Evolutionary conservation across 2,113 vertebrate species (phyloP), one percentile per base, ranked within the genome.

Genomic region (Ranitomeya imitator): DNA sequence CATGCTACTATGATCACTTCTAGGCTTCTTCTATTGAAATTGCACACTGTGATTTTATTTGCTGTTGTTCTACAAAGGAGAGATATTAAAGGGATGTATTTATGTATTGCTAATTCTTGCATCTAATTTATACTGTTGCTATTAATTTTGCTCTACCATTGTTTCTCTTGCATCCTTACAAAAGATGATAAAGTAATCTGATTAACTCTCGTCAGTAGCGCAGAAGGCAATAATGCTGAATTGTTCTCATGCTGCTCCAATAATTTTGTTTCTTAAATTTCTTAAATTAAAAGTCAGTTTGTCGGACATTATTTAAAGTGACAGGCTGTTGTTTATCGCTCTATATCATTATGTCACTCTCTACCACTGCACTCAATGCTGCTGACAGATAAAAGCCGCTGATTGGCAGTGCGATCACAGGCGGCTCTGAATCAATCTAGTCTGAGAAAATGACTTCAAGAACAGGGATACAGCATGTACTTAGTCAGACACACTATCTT

Each of bases 341-440:
- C 85, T 86, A 52, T 65, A 74, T 87, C 31, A 87, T 81, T 81
- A 87, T 61, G 77, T 79, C 77, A 61, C 77, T 61, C 51, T 86
- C 65, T 87, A 63, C 23, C 52, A 87, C 61, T 87, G 23, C 18
- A 14, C 23, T 87, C 52, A 45, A 65, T 59, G 26, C 86, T 21
- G 55, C 51, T 87, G 86, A 87, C 86, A 87, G 79, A 79, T 87
- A 87, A 57, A 87, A 81, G 86, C 77, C 37, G 18, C 59, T 86
- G 86, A 87, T 78, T 82, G 78, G 79, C 86, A 87, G 63, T 37
- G 78, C 81, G 65, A 87, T 87, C 74, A 87, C 65, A 87, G 86
- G 86, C 79, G 57, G 78, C 13, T 80, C 65, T 57, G 55, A 87
- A 82, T 82, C 86, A 87, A 81, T 82, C 65, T 86, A 65, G 59